Conservation (phyloP, 2,113 vertebrate genomes). For the Eulemur rufifrons region DNA sequence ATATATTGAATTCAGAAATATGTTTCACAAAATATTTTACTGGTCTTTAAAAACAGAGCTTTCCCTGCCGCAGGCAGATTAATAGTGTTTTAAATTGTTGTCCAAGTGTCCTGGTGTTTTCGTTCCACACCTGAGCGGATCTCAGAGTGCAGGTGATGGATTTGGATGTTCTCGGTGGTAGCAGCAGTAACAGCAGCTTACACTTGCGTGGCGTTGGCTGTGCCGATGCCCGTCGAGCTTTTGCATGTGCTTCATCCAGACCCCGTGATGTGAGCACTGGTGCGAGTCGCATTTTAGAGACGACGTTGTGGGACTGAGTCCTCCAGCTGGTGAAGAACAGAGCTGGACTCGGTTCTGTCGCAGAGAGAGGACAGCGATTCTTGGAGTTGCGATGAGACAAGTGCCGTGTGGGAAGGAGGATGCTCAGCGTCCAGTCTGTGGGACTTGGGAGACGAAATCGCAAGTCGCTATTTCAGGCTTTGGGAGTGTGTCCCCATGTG, state of each 20-base stretch:
- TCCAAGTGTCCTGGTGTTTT: background rate
- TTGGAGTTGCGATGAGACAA: background rate
- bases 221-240: background rate
- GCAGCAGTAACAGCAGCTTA: too few relatives aligned
- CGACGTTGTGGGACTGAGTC: background rate
- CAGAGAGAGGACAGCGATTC: background rate
- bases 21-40: background rate
- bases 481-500: background rate
- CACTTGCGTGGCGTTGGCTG: background rate
- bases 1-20: background rate
- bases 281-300: background rate
- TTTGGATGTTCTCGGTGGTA: background rate
- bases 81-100: background rate
- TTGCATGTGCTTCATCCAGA: too few relatives aligned
- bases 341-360: background rate
- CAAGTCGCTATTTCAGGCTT: background rate
- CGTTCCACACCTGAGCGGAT: background rate
- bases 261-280: accelerated
- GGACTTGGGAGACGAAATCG: background rate
- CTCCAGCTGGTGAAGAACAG: background rate
- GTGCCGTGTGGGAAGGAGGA: background rate
- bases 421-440: background rate
- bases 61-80: background rate
- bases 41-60: background rate
- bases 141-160: background rate